phyloP scores from a whole-genome alignment of 2,888 invertebrate species.

The Calameuta idolon region DNA sequence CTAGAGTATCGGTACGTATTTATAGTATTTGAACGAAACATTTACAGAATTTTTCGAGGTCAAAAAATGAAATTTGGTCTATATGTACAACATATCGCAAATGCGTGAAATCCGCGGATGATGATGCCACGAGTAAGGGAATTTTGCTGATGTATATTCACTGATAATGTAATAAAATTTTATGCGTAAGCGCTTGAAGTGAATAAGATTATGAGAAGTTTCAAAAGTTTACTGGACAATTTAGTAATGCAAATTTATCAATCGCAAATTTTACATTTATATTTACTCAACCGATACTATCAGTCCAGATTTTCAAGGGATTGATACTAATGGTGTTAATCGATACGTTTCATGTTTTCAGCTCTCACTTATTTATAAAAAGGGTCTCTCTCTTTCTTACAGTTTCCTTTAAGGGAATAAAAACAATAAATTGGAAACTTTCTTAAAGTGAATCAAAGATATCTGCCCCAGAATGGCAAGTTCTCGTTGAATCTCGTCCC shows the following conservation, averaged over 20 bases:
- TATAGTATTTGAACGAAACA: not conserved
- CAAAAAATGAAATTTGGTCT: too few relatives aligned
- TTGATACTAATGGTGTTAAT: not conserved
- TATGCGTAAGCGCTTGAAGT: not conserved
- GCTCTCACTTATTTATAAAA: too few relatives aligned
- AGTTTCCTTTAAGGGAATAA: too few relatives aligned
- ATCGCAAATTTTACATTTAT: not conserved
- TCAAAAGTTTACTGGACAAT: not conserved
- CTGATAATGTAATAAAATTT: not conserved
- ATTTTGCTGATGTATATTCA: not conserved
- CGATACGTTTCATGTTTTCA: not conserved
- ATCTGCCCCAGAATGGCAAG: not conserved
- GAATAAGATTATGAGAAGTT: not conserved
- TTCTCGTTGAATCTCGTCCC: not conserved
- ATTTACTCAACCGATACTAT: not conserved
- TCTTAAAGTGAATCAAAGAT: not conserved
- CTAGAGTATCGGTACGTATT: not conserved
- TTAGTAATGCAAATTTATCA: not conserved
- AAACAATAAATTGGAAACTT: not conserved
- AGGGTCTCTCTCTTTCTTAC: too few relatives aligned
- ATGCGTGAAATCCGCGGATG: too few relatives aligned
- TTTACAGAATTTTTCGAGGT: not conserved
- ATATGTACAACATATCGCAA: too few relatives aligned
- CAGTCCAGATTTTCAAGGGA: not conserved
- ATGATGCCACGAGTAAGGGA: too few relatives aligned